phyloP scores from a whole-genome alignment of 2,113 vertebrate genomes.

The rabbit (Oryctolagus cuniculus) region DNA sequence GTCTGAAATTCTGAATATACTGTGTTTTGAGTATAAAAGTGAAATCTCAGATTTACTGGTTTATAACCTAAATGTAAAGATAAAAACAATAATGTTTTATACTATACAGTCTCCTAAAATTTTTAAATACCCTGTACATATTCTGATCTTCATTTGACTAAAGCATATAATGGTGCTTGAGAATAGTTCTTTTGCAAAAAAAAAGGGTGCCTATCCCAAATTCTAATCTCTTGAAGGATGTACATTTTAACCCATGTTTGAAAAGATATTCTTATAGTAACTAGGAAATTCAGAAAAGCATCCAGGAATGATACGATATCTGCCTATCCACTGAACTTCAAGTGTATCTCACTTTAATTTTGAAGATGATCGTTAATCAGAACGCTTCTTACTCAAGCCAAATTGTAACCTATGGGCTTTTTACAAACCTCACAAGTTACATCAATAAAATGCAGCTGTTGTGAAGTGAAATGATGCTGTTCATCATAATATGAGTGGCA shows the following conservation, averaged over 20 bases:
- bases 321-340: slow-evolving; percentile 23
- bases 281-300: slow-evolving; percentile 2
- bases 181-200: slow-evolving; percentile 27
- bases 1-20: slow-evolving; percentile 10
- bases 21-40: not conserved
- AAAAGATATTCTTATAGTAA: not conserved
- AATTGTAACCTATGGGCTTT: slow-evolving; percentile 59
- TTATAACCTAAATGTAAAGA: slow-evolving; percentile 41
- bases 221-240: not conserved
- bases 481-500: slow-evolving; percentile 55
- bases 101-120: not conserved
- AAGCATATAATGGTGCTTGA: not conserved
- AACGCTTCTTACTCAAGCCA: slow-evolving; percentile 46
- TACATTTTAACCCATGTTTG: not conserved
- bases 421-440: slow-evolving; percentile 62
- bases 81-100: not conserved
- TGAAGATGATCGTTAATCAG: slow-evolving; percentile 73
- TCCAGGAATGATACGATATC: slow-evolving; percentile 18
- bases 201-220: not conserved
- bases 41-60: slow-evolving; percentile 9
- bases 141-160: not conserved
- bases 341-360: slow-evolving; percentile 59
- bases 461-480: slow-evolving; percentile 14
- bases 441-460: slow-evolving; percentile 72
- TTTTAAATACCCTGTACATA: slow-evolving; percentile 1